These are phyloP conservation scores for Melanotaenia pygmaea DNA, from an alignment of 2,797 vertebrate species.

Conservation along the genomic window DNA sequence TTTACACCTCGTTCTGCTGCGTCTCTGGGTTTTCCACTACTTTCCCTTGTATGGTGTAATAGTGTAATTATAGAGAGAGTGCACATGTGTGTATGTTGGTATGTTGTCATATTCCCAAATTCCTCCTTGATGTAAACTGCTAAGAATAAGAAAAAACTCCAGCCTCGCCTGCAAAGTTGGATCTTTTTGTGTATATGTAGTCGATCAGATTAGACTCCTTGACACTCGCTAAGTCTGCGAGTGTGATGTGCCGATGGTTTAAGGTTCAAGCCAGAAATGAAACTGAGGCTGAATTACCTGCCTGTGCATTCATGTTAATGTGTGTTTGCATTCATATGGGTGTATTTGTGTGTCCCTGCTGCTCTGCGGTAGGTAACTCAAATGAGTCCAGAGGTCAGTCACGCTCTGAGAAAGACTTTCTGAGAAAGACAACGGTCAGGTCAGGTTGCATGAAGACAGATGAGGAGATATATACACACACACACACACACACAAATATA, in stretches of 20 bases:
- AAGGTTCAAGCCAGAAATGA: conserved; percentile 34
- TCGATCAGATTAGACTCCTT: conserved; percentile 53
- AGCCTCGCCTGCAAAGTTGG: conserved; percentile 16
- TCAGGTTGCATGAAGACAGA: conserved; percentile 71
- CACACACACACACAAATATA: no score
- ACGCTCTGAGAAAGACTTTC: conserved; percentile 65
- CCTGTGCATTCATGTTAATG: conserved; percentile 43
- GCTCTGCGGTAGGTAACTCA: conserved; percentile 77
- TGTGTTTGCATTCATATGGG: conserved; percentile 20
- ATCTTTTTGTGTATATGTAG: conserved; percentile 41
- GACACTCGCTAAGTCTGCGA: conserved; percentile 57
- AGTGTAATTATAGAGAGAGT: conserved; percentile 65
- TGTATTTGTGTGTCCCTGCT: conserved; percentile 35
- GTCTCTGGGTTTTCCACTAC: conserved; percentile 77
- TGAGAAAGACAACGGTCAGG: conserved; percentile 50
- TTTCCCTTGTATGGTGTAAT: conserved; percentile 75
- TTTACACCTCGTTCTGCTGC: conserved; percentile 76
- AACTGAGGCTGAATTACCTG: conserved; percentile 45
- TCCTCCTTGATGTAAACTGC: conserved; percentile 65
- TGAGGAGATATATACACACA: conserved; percentile 24
- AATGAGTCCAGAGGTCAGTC: conserved; percentile 71
- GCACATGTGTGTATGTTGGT: conserved; percentile 36
- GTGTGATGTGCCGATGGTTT: conserved; percentile 51
- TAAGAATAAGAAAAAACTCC: conserved; percentile 63
- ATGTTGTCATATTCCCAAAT: conserved; percentile 71